Conservation (phyloP, 2,888 invertebrate genomes). For the Exocentrus adspersus region DNA sequence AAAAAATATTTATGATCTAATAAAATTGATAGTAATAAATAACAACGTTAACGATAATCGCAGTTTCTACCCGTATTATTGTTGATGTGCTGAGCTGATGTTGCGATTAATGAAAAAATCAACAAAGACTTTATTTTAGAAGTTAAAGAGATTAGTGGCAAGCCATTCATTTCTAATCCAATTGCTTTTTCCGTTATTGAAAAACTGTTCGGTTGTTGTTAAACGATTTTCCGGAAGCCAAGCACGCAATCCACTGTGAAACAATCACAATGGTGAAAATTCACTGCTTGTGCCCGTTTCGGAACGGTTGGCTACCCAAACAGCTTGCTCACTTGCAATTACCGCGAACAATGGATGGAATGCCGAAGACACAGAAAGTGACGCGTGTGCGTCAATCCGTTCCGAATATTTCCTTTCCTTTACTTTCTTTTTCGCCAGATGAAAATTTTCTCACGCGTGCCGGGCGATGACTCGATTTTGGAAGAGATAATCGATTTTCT, state of each 20-base stretch:
- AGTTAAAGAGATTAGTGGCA: too few species aligned
- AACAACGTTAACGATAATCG: too few species aligned
- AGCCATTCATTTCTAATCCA: too few species aligned
- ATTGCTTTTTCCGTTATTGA: too few species aligned
- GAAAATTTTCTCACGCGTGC: not conserved
- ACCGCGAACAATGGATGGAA: not conserved
- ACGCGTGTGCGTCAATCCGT: too few species aligned
- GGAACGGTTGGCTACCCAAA: not conserved
- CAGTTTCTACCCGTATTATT: too few species aligned
- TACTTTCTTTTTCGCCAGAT: not conserved
- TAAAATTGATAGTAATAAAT: too few species aligned
- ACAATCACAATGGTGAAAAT: constrained; percentile 8
- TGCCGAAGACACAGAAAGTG: not conserved
- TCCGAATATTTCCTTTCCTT: not conserved
- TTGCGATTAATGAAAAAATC: too few species aligned
- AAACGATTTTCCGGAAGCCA: constrained; percentile 8
- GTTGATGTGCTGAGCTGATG: too few species aligned
- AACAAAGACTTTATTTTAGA: too few species aligned
- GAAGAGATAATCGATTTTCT: too few species aligned
- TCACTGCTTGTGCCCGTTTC: constrained; percentile 1
- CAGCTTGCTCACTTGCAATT: not conserved
- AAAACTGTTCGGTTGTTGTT: not conserved
- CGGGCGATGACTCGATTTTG: not conserved
- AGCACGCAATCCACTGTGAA: not conserved
- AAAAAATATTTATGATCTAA: too few species aligned